Evolutionary conservation across 2,797 vertebrate genomes (phyloP).

Genomic region (Pangasius larnaudii): DNA sequence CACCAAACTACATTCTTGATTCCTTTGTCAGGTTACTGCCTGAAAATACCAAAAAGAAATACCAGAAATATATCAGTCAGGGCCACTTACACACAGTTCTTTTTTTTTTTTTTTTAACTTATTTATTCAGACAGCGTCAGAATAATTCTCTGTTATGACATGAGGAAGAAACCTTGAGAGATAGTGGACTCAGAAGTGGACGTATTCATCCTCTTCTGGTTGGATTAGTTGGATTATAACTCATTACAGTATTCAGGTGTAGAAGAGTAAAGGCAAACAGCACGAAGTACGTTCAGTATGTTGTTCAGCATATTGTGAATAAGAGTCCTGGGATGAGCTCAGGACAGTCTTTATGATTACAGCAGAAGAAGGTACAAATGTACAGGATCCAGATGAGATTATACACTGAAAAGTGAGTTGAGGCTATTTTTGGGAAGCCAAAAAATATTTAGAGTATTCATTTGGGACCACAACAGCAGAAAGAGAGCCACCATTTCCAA

Average conservation of each 20-base stretch:
- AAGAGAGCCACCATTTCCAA: neutral
- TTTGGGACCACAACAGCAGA: neutral
- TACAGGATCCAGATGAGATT: neutral
- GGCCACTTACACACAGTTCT: neutral
- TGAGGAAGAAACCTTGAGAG: neutral
- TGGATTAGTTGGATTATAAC: neutral
- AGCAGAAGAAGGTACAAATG: neutral
- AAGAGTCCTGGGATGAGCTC: neutral
- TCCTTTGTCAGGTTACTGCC: neutral
- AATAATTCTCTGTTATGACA: neutral
- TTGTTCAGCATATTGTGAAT: neutral
- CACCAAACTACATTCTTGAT: neutral
- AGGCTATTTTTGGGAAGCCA: neutral
- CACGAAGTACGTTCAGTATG: neutral
- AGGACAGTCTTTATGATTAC: neutral
- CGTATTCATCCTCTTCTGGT: neutral
- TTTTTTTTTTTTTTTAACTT: neutral
- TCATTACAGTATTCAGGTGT: neutral
- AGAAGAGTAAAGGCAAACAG: neutral
- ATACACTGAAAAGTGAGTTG: neutral
- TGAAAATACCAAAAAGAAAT: neutral
- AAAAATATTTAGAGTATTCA: neutral
- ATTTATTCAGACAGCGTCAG: neutral
- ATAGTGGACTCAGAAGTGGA: neutral
- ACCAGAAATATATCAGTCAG: neutral